Evolutionary conservation across 2,113 vertebrate genomes (phyloP).

Genomic region (Physeter macrocephalus): DNA sequence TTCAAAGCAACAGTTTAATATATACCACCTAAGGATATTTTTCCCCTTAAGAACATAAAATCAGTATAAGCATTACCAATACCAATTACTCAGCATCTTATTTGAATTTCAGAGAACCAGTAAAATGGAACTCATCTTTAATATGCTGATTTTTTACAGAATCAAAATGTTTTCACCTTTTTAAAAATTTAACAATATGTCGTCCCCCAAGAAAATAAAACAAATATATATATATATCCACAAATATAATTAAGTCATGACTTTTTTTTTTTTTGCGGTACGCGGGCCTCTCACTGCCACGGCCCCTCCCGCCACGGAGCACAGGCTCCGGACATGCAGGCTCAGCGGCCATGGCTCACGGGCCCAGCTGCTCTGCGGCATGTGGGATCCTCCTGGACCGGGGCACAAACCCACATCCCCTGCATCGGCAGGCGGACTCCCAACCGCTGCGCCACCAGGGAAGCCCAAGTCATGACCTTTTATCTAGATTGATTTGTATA

Average conservation of each 20-base stretch:
- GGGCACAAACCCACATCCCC: no score
- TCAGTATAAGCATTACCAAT: slow-evolving; percentile 7
- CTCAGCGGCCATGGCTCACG: no score
- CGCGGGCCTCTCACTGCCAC: no score
- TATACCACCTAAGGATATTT: background rate
- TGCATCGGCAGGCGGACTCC: no score
- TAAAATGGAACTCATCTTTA: background rate
- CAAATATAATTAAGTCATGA: background rate
- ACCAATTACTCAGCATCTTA: background rate
- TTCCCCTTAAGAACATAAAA: background rate
- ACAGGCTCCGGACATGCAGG: no score
- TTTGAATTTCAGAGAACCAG: slow-evolving; percentile 32
- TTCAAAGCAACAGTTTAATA: slow-evolving; percentile 38
- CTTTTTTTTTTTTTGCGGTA: no score
- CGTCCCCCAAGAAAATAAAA: background rate
- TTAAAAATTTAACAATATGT: background rate
- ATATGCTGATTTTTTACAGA: background rate
- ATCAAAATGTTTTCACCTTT: background rate
- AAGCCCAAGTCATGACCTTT: no score
- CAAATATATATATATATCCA: background rate
- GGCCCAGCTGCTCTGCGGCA: no score
- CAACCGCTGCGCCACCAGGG: no score
- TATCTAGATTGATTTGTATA: no score
- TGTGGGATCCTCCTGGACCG: no score
- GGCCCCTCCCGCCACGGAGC: no score